These are phyloP conservation scores for Synergus japonicus DNA, from an alignment of 2,888 invertebrate species.

Conservation along the genomic window DNA sequence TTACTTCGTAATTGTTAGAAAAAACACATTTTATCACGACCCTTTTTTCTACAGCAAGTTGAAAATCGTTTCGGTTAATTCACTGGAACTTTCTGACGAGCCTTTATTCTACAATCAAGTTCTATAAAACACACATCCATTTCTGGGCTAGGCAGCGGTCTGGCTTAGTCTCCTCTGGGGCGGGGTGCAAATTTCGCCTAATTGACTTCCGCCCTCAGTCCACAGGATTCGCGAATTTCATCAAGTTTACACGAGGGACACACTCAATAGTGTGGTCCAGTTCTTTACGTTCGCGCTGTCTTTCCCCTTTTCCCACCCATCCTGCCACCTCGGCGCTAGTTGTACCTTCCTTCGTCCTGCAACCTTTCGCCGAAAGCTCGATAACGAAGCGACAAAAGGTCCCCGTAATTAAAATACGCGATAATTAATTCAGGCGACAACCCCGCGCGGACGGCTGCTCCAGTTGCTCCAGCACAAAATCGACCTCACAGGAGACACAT, in stretches of 20 bases:
- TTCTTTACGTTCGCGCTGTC: neutral
- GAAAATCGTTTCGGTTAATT: neutral
- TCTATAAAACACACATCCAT: conserved; percentile 10
- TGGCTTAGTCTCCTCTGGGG: neutral
- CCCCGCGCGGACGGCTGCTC: neutral
- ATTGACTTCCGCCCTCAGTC: conserved; percentile 1
- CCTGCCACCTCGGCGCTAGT: neutral
- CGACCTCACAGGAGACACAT: conserved; percentile 27
- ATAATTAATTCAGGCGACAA: conserved; percentile 7
- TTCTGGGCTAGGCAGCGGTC: neutral
- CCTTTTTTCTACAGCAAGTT: neutral
- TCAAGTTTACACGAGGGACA: conserved; percentile 4
- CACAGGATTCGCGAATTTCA: conserved; percentile 2
- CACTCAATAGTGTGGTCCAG: neutral
- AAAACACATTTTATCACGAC: neutral
- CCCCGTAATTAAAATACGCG: conserved; percentile 15
- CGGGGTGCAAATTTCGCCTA: neutral
- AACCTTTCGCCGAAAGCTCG: neutral
- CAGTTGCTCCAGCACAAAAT: neutral
- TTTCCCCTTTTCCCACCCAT: neutral
- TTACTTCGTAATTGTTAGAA: neutral
- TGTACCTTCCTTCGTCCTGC: neutral
- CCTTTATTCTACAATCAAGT: neutral
- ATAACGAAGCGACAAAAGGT: conserved; percentile 14
- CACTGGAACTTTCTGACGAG: neutral